Base-by-base conservation (phyloP, 2,797 vertebrate genomes). In the Pelochelys cantorii region DNA sequence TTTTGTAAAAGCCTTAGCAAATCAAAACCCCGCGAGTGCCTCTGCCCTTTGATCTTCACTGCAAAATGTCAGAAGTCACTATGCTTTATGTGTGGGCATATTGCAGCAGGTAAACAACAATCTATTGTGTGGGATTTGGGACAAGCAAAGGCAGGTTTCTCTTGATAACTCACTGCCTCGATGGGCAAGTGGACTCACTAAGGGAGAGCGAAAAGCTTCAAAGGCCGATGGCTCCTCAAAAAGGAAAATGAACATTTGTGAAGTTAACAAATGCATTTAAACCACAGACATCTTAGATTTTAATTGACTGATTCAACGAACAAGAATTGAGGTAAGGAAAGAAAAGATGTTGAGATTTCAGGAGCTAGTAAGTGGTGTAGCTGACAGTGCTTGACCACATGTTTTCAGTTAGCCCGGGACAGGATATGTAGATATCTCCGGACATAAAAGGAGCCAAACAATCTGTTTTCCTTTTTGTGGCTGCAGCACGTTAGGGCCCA, bases 401-500 rank as follows among this genome's bases (percentile, higher is more conserved):
- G 86, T 92, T 95, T 94, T 93, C 85, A 86, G 85, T 95, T 95
- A 92, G 84, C 31, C 53, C 1, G 0, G 81, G 86, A 78, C 88
- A 95, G 92, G 87, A 94, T 93, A 84, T 93, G 82, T 75, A 90
- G 85, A 89, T 88, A 95, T 74, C 86, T 94, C 81, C 0, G n/a
- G 92, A 85, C 92, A 90, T 57, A 78, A 0, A 25, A 87, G 88
- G 79, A 94, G 31, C 85, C 77, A 78, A 57, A 81, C 92, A 91
- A 57, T 88, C 62, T 93, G 79, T 88, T 96, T 95, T 90, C 81
- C 87, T 92, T 94, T 95, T 92, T 90, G 93, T 93, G 93, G 86
- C 88, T 95, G 88, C 87, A 74, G 95, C 95, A 85, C 89, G 95
- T 93, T 74, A 85, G 74, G 89, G 93, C 88, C 81, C 93, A 59